Percentiles rank a stretch among this genome's conserved stretches.
Conservation (phyloP, 1,140 invertebrate genomes). For the Bombus impatiens region DNA sequence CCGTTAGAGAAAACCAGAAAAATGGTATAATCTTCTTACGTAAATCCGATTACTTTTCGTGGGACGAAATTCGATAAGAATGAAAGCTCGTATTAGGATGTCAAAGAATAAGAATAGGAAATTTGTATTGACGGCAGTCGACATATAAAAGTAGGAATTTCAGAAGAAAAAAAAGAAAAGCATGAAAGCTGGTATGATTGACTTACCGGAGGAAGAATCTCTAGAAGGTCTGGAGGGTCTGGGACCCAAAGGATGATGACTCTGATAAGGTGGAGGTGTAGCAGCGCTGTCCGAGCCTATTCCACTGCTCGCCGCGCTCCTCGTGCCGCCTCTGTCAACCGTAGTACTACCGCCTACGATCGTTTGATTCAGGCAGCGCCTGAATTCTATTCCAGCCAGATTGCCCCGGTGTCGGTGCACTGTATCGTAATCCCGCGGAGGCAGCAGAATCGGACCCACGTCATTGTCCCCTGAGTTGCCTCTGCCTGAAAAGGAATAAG, state of each 20-base stretch:
- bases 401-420: slow-evolving; percentile 92
- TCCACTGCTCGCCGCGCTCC: slow-evolving; percentile 84
- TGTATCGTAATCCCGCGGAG: slow-evolving; percentile 96
- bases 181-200: background rate
- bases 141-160: background rate
- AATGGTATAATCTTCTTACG: slow-evolving; percentile 64
- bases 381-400: slow-evolving; percentile 89
- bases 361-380: slow-evolving; percentile 88
- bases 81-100: too few species aligned
- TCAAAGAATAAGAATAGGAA: background rate
- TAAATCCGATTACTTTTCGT: too few species aligned
- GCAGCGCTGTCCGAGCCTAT: slow-evolving; percentile 95
- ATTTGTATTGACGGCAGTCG: background rate
- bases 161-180: background rate
- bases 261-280: slow-evolving; percentile 84
- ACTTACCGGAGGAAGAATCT: slow-evolving; percentile 81
- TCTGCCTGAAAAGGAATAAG: slow-evolving; percentile 65
- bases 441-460: slow-evolving; percentile 91
- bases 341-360: slow-evolving; percentile 85
- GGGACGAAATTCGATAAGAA: too few species aligned
- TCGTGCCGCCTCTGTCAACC: slow-evolving; percentile 79
- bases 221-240: slow-evolving; percentile 79
- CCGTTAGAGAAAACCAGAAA: background rate
- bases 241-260: slow-evolving; percentile 76
- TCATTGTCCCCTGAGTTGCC: slow-evolving; percentile 79